Conservation (phyloP, 2,113 vertebrate species). For the Myrmecophaga tridactyla region DNA sequence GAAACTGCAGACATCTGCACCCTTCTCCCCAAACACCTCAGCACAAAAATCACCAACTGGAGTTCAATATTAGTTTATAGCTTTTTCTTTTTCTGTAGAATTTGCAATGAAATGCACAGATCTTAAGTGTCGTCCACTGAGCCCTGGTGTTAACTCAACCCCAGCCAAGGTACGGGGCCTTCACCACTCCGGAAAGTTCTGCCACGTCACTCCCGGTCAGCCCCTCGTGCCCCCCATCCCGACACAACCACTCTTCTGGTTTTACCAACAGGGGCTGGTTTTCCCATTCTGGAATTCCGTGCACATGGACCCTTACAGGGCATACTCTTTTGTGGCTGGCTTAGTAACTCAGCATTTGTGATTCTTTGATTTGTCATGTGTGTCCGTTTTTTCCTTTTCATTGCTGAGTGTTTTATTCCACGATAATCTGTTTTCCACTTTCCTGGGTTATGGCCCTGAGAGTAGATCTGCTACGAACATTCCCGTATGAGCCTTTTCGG, state of each 20-base stretch:
- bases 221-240: neutral
- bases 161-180: neutral
- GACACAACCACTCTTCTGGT: neutral
- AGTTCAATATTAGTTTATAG: neutral
- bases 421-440: conserved; percentile 5
- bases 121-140: neutral
- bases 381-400: neutral
- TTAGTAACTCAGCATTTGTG: neutral
- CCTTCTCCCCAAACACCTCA: neutral
- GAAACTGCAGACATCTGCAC: neutral
- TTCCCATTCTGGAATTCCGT: neutral
- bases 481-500: too few relatives aligned
- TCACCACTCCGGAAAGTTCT: neutral
- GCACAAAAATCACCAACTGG: neutral
- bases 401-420: neutral
- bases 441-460: too few relatives aligned
- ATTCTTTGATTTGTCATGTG: neutral
- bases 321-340: neutral
- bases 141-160: neutral
- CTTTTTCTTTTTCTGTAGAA: neutral
- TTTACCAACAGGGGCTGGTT: neutral
- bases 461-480: too few relatives aligned
- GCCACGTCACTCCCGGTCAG: neutral
- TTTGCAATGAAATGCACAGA: neutral
- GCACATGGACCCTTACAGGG: neutral